Conservation (phyloP, 2,113 vertebrate genomes). For the Spermophilus dauricus region DNA sequence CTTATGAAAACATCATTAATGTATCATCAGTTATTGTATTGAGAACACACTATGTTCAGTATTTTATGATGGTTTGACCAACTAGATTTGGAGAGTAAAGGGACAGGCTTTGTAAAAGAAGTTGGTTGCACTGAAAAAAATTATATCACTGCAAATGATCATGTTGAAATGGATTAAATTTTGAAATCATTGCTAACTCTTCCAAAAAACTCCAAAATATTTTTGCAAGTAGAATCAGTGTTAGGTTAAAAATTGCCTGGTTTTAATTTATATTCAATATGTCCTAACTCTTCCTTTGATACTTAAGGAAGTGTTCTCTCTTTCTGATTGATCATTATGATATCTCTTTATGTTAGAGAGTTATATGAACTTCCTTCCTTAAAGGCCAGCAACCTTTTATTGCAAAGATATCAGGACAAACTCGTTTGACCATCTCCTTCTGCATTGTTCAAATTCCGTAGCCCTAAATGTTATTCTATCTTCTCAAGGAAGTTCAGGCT, state of each 20-base stretch:
- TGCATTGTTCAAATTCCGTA: neutral
- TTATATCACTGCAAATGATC: neutral
- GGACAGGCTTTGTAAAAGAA: neutral
- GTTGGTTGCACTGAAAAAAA: neutral
- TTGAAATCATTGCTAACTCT: neutral
- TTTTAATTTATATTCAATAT: neutral
- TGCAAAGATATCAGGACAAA: conserved; percentile 1
- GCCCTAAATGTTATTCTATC: neutral
- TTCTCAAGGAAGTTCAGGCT: neutral
- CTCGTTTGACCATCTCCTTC: neutral
- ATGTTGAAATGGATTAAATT: neutral
- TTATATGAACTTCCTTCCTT: neutral
- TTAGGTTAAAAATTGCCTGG: neutral
- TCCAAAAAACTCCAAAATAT: neutral
- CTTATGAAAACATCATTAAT: neutral
- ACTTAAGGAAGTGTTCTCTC: neutral
- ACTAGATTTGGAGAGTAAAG: neutral
- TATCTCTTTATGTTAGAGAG: conserved; percentile 11
- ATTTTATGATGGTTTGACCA: neutral
- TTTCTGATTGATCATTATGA: neutral
- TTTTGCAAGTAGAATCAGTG: neutral
- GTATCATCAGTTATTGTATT: neutral
- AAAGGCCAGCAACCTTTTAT: neutral
- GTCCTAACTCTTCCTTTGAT: neutral
- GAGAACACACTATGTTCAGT: neutral